phyloP scores from a whole-genome alignment of 2,113 vertebrate genomes.

The Epinephelus lanceolatus region DNA sequence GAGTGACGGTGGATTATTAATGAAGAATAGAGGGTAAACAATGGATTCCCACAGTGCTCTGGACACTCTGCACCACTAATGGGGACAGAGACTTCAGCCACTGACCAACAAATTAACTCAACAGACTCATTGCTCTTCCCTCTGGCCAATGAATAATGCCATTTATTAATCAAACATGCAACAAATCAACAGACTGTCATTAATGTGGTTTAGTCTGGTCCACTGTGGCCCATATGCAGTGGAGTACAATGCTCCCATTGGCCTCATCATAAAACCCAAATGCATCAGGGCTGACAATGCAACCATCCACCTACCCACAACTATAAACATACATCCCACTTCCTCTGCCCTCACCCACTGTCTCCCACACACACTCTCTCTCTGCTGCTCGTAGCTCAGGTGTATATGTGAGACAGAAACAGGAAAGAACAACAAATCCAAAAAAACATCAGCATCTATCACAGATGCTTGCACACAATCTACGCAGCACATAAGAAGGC shows the following conservation, averaged over 20 bases:
- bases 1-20: slow-evolving; percentile 75
- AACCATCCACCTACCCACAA: slow-evolving; percentile 38
- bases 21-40: slow-evolving; percentile 65
- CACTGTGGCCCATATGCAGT: background rate
- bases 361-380: slow-evolving; percentile 28
- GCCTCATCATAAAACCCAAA: slow-evolving; percentile 30
- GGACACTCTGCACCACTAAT: slow-evolving; percentile 42
- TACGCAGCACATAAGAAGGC: background rate
- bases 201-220: slow-evolving; percentile 25
- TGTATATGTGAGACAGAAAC: slow-evolving; percentile 17
- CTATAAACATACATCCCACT: slow-evolving; percentile 40
- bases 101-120: slow-evolving; percentile 49
- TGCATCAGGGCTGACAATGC: slow-evolving; percentile 6
- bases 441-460: background rate
- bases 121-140: background rate
- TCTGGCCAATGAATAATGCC: slow-evolving; percentile 11
- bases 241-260: background rate
- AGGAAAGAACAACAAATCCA: background rate
- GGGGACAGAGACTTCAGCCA: slow-evolving; percentile 53
- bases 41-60: slow-evolving; percentile 66
- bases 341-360: slow-evolving; percentile 50
- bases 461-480: background rate
- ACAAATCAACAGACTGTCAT: slow-evolving; percentile 23
- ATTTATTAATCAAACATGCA: slow-evolving; percentile 10
- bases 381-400: slow-evolving; percentile 8